Evolutionary conservation across 2,113 vertebrate genomes (phyloP).

Genomic region (Zosterops pallidus): DNA sequence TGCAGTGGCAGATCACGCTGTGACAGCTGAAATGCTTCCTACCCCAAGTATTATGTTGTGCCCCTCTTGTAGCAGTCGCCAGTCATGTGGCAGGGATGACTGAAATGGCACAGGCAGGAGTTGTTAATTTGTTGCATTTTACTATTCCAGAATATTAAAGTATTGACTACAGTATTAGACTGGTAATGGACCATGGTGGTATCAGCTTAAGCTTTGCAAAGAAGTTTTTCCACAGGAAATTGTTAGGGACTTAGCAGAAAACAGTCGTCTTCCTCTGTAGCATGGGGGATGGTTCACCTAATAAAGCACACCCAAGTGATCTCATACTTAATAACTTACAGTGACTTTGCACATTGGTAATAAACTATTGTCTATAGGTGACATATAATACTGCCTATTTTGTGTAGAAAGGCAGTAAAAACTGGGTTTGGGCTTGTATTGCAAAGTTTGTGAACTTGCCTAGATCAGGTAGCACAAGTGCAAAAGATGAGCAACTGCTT

Average conservation of each 20-base stretch:
- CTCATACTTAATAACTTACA: neutral
- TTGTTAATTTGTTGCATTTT: neutral
- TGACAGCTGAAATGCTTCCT: neutral
- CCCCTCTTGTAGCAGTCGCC: neutral
- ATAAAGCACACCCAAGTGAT: neutral
- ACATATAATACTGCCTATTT: neutral
- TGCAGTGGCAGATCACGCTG: neutral
- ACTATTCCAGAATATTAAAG: neutral
- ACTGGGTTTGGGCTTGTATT: neutral
- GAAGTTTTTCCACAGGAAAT: neutral
- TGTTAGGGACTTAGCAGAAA: neutral
- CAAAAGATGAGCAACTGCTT: neutral
- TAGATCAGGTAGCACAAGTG: neutral
- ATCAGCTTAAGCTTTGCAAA: neutral
- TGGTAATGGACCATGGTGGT: neutral
- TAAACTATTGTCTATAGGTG: neutral
- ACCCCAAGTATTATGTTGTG: neutral
- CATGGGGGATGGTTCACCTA: neutral
- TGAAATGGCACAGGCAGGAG: neutral
- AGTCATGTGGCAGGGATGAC: neutral
- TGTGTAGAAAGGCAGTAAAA: neutral
- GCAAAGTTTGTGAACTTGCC: neutral
- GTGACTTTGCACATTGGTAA: neutral
- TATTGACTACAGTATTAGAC: neutral
- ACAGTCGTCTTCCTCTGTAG: conserved; percentile 12